Conservation (phyloP, 2,113 vertebrate species). For the Phaethornis superciliosus region DNA sequence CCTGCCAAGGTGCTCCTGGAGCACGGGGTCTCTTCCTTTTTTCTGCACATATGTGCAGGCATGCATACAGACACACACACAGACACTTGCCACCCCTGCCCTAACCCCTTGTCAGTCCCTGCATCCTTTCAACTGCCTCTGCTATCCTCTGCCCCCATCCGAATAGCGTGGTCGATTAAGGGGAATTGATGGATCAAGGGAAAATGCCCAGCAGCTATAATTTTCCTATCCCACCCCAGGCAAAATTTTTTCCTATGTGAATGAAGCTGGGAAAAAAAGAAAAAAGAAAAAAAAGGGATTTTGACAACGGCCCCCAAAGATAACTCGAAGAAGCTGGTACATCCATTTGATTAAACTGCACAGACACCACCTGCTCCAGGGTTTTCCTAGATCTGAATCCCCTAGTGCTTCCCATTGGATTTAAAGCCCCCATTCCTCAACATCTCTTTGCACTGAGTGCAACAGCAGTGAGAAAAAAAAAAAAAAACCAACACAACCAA, state of each 20-base stretch:
- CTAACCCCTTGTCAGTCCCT: not conserved
- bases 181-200: slow-evolving; percentile 60
- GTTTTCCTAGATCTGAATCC: slow-evolving; percentile 44
- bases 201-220: slow-evolving; percentile 55
- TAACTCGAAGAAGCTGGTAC: not conserved
- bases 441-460: not conserved
- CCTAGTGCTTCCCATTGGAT: not conserved
- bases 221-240: slow-evolving; percentile 55
- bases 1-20: not conserved
- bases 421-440: not conserved
- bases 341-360: slow-evolving; percentile 35
- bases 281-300: not conserved
- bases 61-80: too few species aligned
- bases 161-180: slow-evolving; percentile 39
- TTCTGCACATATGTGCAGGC: not conserved
- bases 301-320: slow-evolving; percentile 31
- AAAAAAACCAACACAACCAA: not conserved
- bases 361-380: slow-evolving; percentile 13
- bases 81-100: not conserved
- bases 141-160: slow-evolving; percentile 32
- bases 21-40: not conserved
- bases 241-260: slow-evolving; percentile 21
- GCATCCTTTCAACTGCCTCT: slow-evolving; percentile 8
- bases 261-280: not conserved
- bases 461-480: not conserved